Evolutionary conservation across 2,797 vertebrate genomes (phyloP).

Genomic region (Geotrypetes seraphini): DNA sequence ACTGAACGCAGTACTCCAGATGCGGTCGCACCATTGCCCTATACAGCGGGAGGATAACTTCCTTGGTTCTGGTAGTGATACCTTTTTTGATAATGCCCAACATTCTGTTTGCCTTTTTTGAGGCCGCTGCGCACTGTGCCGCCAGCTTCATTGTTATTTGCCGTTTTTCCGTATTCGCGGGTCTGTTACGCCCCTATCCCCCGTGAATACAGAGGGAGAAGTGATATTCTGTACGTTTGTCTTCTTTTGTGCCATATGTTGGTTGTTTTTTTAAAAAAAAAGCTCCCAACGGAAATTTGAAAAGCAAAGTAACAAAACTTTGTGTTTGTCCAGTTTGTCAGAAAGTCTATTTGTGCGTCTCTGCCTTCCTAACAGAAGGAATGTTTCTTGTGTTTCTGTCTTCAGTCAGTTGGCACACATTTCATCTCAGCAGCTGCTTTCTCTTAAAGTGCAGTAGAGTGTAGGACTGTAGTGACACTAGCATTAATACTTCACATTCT

Average conservation of each 20-base stretch:
- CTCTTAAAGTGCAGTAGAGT: constrained; percentile 74
- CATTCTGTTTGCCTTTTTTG: too few species aligned
- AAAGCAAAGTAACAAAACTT: constrained; percentile 52
- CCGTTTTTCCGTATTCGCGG: too few species aligned
- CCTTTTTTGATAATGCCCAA: too few species aligned
- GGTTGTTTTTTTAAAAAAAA: neutral
- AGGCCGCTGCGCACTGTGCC: too few species aligned
- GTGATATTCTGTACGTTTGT: neutral
- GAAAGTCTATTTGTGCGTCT: constrained; percentile 54
- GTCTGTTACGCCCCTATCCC: too few species aligned
- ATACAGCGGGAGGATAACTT: too few species aligned
- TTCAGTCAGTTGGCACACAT: constrained; percentile 72
- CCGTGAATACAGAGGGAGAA: too few species aligned
- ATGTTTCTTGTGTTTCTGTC: constrained; percentile 71
- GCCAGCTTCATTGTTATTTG: too few species aligned
- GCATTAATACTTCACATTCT: constrained; percentile 75
- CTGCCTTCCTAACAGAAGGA: constrained; percentile 70
- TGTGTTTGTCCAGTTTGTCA: constrained; percentile 55
- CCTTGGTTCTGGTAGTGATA: too few species aligned
- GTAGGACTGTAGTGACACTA: constrained; percentile 70
- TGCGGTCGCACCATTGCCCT: too few species aligned
- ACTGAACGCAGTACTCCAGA: too few species aligned
- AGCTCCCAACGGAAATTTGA: constrained; percentile 32
- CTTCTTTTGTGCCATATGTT: constrained; percentile 3
- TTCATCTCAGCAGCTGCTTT: constrained; percentile 74